Percentiles rank a stretch among this genome's conserved stretches.
Evolutionary conservation across 2,797 vertebrate genomes (phyloP).

Genomic region (Phaenicophaeus curvirostris): DNA sequence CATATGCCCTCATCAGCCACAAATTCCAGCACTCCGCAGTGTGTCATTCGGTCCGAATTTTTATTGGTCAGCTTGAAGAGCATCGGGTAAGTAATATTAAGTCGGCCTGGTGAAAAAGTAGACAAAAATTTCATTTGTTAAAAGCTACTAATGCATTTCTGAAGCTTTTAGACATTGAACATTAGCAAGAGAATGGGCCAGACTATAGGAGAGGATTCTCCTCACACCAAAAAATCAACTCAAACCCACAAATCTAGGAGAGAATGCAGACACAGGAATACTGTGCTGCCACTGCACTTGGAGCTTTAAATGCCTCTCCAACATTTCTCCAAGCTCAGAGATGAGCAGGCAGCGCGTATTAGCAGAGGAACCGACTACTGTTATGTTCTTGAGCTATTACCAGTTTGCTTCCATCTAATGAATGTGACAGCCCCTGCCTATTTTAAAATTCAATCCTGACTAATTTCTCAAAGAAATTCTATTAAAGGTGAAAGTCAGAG

Average conservation of each 20-base stretch:
- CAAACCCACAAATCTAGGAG: neutral
- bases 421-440: neutral
- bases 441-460: neutral
- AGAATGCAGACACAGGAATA: neutral
- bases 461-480: neutral
- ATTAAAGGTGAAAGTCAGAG: neutral
- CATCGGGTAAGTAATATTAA: constrained; percentile 99
- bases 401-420: neutral
- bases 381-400: neutral
- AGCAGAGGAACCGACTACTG: neutral
- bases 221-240: neutral
- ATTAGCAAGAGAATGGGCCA: neutral
- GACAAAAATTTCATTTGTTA: neutral
- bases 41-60: constrained; percentile 96
- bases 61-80: constrained; percentile 98
- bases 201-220: neutral
- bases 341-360: neutral
- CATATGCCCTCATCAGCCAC: constrained; percentile 98
- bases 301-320: neutral
- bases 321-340: neutral
- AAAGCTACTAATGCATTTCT: neutral
- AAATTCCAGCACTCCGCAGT: constrained; percentile 97
- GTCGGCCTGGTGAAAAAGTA: constrained; percentile 81
- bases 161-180: neutral
- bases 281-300: rapidly evolving